Evolutionary conservation across 2,888 invertebrate species (phyloP), one percentile per base, ranked within the genome.

Genomic region (Caenorhabditis sp.): DNA sequence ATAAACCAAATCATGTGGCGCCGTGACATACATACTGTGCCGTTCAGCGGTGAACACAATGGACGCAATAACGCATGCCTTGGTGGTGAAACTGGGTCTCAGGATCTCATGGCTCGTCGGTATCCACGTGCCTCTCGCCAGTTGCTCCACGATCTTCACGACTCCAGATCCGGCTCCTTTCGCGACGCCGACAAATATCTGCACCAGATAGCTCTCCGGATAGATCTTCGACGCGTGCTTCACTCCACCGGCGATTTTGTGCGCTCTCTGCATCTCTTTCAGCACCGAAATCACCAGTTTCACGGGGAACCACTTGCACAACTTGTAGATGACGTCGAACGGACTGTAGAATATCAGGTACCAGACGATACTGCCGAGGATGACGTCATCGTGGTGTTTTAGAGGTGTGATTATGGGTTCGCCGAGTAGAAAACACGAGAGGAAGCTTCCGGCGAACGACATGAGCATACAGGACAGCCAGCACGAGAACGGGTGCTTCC

Each of bases 401-500:
- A 99, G 94, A n/a, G 97, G 97, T 26, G 96, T 96, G 81, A 99
- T 94, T 87, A 97, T 95, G 13, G 98, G 97, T 93, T 99, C 99
- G 37, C 98, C 97, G 70, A 99, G 94, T 87, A 99, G 94, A 70
- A 96, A 96, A 93, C 96, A 97, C 90, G 96, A 96, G 85, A 99
- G 94, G 95, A 99, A 96, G 53, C 82, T 87, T 85, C 98, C 97
- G 80, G 98, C 96, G 94, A 98, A 99, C 90, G 98, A 97, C 80
- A 97, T 96, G 92, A 99, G 93, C 97, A 99, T 98, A 76, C 96
- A 97, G 53, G 98, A 97, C 83, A 99, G 93, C 98, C 98, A 99
- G 93, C 97, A 98, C 85, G 98, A 95, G 88, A 99, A 93, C 0
- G 99, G 98, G 93, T 99, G 98, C 93, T 97, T 97, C 80, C 99